Evolutionary conservation across 53 echinoderm and acorn worm species (phyloP).

Genomic region (Patiria pectinifera): DNA sequence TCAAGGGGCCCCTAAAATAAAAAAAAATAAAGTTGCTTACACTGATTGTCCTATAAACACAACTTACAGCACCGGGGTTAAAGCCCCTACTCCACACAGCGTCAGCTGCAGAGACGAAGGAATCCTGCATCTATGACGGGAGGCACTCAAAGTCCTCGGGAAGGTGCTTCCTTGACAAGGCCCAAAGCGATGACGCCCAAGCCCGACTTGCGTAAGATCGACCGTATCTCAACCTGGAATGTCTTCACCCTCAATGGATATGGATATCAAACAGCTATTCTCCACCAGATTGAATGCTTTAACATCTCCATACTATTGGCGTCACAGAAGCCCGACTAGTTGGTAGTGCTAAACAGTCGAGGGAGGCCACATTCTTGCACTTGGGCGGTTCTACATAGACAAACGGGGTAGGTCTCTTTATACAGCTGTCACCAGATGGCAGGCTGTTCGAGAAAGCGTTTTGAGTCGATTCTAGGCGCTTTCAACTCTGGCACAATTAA

Average conservation of each 20-base stretch:
- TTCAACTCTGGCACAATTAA: not conserved
- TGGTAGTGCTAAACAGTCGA: not conserved
- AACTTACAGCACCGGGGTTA: too few relatives aligned
- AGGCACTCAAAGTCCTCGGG: not conserved
- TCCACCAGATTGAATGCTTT: too few relatives aligned
- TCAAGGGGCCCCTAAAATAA: too few relatives aligned
- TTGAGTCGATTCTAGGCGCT: not conserved
- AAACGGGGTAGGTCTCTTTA: not conserved
- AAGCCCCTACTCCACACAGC: not conserved
- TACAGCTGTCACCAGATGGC: not conserved
- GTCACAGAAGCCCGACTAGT: too few relatives aligned
- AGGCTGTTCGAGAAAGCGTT: not conserved
- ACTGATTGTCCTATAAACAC: too few relatives aligned
- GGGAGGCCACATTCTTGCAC: not conserved
- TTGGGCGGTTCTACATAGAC: not conserved
- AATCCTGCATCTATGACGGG: not conserved
- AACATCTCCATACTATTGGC: too few relatives aligned
- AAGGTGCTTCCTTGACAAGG: not conserved
- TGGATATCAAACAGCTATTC: too few relatives aligned
- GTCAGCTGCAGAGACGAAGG: not conserved
- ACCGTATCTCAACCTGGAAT: too few relatives aligned
- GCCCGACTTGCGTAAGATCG: too few relatives aligned
- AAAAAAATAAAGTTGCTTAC: too few relatives aligned
- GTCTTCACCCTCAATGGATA: too few relatives aligned
- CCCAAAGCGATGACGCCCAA: too few relatives aligned